Percentiles rank a stretch among this genome's conserved stretches.
Conservation (phyloP, 2,888 invertebrate species). For the Dolomedes plantarius region DNA sequence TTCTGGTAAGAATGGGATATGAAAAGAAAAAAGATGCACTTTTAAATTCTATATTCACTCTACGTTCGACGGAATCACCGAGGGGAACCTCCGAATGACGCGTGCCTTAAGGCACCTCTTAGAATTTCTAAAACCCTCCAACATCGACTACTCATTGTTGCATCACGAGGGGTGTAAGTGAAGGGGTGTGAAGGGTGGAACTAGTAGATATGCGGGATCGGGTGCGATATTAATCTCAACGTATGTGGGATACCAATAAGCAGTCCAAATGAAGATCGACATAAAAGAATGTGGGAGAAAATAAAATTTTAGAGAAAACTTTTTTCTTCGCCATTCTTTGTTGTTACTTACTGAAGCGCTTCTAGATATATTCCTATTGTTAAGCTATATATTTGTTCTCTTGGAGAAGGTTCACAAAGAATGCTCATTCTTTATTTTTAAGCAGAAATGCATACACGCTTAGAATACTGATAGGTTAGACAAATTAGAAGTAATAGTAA, state of each 20-base stretch:
- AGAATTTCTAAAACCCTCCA: background rate
- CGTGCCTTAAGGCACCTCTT: background rate
- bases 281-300: too few relatives aligned
- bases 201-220: background rate
- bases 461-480: too few relatives aligned
- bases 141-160: background rate
- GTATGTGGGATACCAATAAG: constrained; percentile 44
- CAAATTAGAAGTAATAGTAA: too few relatives aligned
- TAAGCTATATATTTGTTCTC: too few relatives aligned
- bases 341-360: too few relatives aligned
- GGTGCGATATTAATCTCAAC: constrained; percentile 32
- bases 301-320: too few relatives aligned
- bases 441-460: too few relatives aligned
- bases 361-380: too few relatives aligned
- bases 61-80: constrained; percentile 4
- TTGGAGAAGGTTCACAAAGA: too few relatives aligned
- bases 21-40: background rate
- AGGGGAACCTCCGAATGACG: background rate
- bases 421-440: too few relatives aligned
- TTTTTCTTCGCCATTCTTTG: too few relatives aligned
- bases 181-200: background rate
- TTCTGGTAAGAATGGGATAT: background rate
- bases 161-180: background rate
- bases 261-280: constrained; percentile 35
- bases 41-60: constrained; percentile 35